Conservation (phyloP, 1,140 invertebrate species). For the Zelostemma sp. region DNA sequence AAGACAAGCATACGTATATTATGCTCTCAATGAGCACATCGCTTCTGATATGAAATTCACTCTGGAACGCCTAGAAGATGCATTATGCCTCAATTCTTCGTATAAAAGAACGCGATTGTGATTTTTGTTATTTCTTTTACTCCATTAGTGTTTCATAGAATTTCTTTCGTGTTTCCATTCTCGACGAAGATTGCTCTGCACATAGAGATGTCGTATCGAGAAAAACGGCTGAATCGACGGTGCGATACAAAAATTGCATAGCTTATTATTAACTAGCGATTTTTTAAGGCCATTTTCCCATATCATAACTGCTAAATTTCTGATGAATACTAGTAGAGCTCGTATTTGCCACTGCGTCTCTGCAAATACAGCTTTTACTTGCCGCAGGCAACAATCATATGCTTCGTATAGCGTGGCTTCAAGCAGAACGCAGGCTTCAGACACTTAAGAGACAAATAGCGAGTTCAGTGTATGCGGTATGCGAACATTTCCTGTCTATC, state of each 20-base stretch:
- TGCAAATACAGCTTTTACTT: conserved; percentile 5
- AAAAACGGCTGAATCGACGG: too few species aligned
- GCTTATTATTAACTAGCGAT: too few species aligned
- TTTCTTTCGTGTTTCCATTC: too few species aligned
- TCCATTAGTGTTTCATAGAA: too few species aligned
- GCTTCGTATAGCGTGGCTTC: conserved; percentile 4
- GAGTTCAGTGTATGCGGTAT: conserved; percentile 35
- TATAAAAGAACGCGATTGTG: too few species aligned
- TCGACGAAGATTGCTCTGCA: too few species aligned
- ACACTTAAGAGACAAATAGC: conserved; percentile 29
- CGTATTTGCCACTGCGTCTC: conserved; percentile 1
- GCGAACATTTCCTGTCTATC: conserved; percentile 50
- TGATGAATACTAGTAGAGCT: background rate
- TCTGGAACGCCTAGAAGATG: conserved; percentile 34
- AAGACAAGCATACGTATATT: conserved; percentile 26
- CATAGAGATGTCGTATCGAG: too few species aligned
- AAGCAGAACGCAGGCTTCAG: conserved; percentile 15
- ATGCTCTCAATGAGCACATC: conserved; percentile 1
- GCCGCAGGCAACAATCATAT: conserved; percentile 8
- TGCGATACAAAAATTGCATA: too few species aligned
- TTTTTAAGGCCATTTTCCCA: background rate
- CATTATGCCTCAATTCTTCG: conserved; percentile 11
- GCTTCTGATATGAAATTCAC: conserved; percentile 28
- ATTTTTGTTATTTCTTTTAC: too few species aligned
- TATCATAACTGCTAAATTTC: background rate